phyloP scores from a whole-genome alignment of 2,888 invertebrate species.

The Plebejus melissa region DNA sequence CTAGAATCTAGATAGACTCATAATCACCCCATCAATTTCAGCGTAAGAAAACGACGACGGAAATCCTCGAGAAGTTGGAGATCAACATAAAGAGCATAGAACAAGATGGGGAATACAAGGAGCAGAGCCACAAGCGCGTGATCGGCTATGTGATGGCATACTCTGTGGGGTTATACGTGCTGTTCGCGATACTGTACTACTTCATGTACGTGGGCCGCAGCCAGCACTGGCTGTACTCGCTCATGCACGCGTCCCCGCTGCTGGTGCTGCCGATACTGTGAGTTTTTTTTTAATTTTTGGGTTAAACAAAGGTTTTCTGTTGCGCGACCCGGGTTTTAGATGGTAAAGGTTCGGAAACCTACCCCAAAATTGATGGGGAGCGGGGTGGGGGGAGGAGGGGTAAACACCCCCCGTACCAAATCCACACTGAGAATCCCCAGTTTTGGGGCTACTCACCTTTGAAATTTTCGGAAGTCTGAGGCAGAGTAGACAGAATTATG shows the following conservation, averaged over 20 bases:
- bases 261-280: conserved; percentile 91
- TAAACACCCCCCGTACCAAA: no score
- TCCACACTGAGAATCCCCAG: no score
- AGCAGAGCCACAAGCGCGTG: conserved; percentile 88
- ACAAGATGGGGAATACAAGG: conserved; percentile 87
- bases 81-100: conserved; percentile 89
- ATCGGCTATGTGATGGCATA: conserved; percentile 87
- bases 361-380: no score
- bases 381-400: no score
- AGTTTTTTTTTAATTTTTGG: conserved; percentile 59
- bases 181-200: conserved; percentile 86
- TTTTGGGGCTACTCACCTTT: no score
- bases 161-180: conserved; percentile 83
- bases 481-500: no score
- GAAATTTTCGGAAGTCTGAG: no score
- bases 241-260: conserved; percentile 88
- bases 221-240: conserved; percentile 82
- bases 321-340: neutral
- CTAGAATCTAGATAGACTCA: neutral
- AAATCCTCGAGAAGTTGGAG: conserved; percentile 84
- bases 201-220: conserved; percentile 90
- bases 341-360: no score
- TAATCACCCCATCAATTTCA: conserved; percentile 39
- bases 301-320: neutral
- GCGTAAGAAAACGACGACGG: conserved; percentile 72